phyloP scores from a whole-genome alignment of 2,113 vertebrate genomes.

The Bambusicola thoracicus region DNA sequence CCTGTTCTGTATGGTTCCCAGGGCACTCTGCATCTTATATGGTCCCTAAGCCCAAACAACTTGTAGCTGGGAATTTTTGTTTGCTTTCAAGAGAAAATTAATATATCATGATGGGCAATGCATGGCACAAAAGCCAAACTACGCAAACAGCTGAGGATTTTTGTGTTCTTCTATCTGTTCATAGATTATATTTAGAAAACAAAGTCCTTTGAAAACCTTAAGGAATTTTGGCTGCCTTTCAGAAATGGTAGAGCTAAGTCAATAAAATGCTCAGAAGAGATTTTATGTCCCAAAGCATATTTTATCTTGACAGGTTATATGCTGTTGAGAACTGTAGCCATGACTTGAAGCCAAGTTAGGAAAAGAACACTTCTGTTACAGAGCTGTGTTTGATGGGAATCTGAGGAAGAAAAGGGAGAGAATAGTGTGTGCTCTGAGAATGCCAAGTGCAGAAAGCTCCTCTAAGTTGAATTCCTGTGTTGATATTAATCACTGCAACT shows the following conservation, averaged over 20 bases:
- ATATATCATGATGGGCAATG: constrained; percentile 46
- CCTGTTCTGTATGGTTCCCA: not conserved
- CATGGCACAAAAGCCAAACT: constrained; percentile 60
- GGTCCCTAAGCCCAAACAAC: not conserved
- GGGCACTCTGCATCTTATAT: not conserved
- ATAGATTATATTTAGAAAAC: constrained; percentile 76
- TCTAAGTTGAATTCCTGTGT: not conserved
- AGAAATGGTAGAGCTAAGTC: constrained; percentile 72
- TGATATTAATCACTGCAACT: not conserved
- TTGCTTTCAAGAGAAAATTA: constrained; percentile 63
- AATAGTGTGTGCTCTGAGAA: constrained; percentile 10
- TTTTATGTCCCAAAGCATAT: constrained; percentile 71
- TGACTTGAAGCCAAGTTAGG: constrained; percentile 56
- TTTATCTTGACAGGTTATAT: constrained; percentile 67
- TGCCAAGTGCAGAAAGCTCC: not conserved
- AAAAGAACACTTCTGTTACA: constrained; percentile 30
- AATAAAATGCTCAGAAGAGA: constrained; percentile 73
- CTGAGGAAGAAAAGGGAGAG: constrained; percentile 7
- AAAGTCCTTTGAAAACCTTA: constrained; percentile 61
- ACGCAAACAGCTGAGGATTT: constrained; percentile 56
- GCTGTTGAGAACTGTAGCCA: constrained; percentile 23
- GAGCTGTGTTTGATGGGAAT: constrained; percentile 34
- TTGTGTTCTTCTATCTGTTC: not conserved
- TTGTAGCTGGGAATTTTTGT: constrained; percentile 8
- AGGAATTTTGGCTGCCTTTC: constrained; percentile 76